Conservation (phyloP, 2,888 invertebrate species). For the Margaritifera margaritifera region DNA sequence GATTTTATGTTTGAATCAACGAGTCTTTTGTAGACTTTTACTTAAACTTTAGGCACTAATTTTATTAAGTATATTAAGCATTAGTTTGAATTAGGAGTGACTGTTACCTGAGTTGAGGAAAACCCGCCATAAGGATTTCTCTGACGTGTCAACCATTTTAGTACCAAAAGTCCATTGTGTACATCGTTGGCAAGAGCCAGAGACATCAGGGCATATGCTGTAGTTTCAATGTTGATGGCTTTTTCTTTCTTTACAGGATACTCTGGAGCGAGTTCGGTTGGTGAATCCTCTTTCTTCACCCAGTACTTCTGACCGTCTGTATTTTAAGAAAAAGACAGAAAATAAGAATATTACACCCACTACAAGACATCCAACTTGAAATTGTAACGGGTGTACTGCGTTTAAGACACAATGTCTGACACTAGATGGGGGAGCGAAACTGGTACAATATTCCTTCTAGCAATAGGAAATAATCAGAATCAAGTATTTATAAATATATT, state of each 20-base stretch:
- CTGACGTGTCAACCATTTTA: conserved; percentile 68
- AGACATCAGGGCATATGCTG: conserved; percentile 67
- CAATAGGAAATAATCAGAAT: too few species aligned
- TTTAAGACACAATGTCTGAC: background rate
- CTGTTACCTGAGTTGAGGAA: conserved; percentile 70
- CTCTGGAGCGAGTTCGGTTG: conserved; percentile 2
- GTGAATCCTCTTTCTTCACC: conserved; percentile 33
- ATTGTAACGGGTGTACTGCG: background rate
- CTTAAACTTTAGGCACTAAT: too few species aligned
- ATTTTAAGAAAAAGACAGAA: background rate
- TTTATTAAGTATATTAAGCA: too few species aligned
- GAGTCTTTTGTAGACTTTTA: too few species aligned
- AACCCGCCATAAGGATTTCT: conserved; percentile 70
- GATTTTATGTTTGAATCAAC: too few species aligned
- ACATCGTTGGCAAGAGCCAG: conserved; percentile 41
- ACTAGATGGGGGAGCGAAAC: background rate
- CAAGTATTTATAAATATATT: too few species aligned
- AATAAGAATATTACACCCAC: too few species aligned
- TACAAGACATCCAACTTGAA: background rate
- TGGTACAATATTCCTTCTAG: background rate
- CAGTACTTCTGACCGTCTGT: conserved; percentile 58
- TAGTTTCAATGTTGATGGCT: conserved; percentile 65
- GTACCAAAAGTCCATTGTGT: conserved; percentile 53
- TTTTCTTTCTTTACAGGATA: conserved; percentile 27
- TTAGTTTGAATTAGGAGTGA: background rate